phyloP scores from a whole-genome alignment of 2,797 vertebrate species.

The Sciurus vulgaris region DNA sequence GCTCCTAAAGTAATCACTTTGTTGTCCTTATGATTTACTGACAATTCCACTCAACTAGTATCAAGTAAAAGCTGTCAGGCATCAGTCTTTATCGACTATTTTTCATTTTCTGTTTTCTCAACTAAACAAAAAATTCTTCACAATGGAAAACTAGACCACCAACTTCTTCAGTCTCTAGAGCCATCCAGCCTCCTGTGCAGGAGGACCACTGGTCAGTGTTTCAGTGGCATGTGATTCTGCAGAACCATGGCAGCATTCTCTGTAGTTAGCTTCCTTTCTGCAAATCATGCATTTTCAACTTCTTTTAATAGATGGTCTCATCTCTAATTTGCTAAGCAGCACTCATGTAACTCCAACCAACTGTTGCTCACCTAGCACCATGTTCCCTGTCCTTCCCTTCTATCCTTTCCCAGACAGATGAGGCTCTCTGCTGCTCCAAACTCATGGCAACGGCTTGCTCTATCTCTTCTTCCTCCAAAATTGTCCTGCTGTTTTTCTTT shows the following conservation, averaged over 20 bases:
- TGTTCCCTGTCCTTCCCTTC: neutral
- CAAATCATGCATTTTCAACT: neutral
- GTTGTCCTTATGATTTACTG: accelerated
- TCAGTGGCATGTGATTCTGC: accelerated
- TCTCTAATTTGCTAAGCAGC: neutral
- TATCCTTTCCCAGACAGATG: neutral
- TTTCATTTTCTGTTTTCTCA: neutral
- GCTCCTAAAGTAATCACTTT: accelerated
- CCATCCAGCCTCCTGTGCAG: accelerated
- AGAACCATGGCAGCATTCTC: accelerated
- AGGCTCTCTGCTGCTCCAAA: accelerated
- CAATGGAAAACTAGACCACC: accelerated
- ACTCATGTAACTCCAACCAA: accelerated
- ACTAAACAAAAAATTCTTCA: neutral
- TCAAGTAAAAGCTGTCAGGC: accelerated
- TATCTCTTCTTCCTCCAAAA: too few species aligned
- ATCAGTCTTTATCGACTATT: neutral
- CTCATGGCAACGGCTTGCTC: accelerated
- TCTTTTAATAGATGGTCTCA: neutral
- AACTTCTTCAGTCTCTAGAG: neutral
- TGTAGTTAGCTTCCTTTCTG: neutral
- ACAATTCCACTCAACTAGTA: neutral
- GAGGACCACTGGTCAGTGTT: accelerated
- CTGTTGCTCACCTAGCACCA: too few species aligned
- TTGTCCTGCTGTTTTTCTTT: neutral